Evolutionary conservation across 2,797 vertebrate genomes (phyloP).

Genomic region (Molossus alvarezi): DNA sequence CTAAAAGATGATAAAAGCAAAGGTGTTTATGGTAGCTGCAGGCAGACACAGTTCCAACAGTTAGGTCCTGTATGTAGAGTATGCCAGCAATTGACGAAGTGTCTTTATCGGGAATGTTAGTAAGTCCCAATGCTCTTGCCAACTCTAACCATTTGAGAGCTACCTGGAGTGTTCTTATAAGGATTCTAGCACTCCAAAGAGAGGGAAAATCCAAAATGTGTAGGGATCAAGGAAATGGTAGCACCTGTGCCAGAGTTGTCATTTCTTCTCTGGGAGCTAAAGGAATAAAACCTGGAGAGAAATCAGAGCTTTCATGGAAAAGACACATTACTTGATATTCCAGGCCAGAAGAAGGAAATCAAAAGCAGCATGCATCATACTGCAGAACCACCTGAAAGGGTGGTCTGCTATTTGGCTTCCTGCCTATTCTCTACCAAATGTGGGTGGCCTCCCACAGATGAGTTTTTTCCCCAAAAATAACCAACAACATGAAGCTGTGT

Average conservation of each 20-base stretch:
- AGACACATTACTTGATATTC: neutral
- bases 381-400: neutral
- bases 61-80: neutral
- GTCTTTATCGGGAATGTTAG: neutral
- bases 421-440: neutral
- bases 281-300: constrained; percentile 23
- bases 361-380: neutral
- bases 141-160: constrained; percentile 38
- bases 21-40: neutral
- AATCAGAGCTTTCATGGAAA: neutral
- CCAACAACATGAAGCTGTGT: neutral
- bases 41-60: neutral
- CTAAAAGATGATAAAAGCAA: neutral
- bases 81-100: neutral
- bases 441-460: neutral
- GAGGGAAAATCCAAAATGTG: neutral
- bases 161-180: neutral
- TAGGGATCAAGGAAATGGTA: neutral
- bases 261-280: constrained; percentile 7
- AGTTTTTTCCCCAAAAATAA: constrained; percentile 7
- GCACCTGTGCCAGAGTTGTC: neutral
- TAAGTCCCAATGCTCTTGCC: neutral
- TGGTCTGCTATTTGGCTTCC: neutral
- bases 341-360: neutral
- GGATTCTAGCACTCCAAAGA: neutral